Conservation (phyloP, 2,797 vertebrate genomes). For the Neosilurus hyrtlii region DNA sequence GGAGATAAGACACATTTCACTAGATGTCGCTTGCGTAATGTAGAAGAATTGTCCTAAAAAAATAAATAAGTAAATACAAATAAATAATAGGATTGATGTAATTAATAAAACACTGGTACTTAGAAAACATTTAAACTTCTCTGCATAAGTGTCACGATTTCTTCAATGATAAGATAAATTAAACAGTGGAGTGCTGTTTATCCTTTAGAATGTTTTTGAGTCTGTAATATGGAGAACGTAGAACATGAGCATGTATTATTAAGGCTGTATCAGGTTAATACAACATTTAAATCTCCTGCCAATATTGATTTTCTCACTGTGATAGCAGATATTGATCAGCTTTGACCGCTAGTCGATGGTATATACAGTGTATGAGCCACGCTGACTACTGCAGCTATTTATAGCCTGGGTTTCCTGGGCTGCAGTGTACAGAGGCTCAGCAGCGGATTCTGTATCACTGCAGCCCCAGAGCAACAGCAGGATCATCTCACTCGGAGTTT, state of each 20-base stretch:
- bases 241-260: neutral
- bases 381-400: constrained; percentile 50
- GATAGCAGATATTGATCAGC: constrained; percentile 40
- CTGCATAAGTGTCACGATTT: neutral
- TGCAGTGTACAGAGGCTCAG: constrained; percentile 32
- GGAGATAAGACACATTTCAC: neutral
- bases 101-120: neutral
- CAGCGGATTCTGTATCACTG: constrained; percentile 37
- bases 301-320: constrained; percentile 23
- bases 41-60: neutral
- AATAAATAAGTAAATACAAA: too few species aligned
- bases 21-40: neutral
- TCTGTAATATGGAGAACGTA: neutral
- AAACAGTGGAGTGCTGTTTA: neutral
- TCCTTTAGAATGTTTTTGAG: too few species aligned
- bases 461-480: constrained; percentile 32
- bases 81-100: neutral
- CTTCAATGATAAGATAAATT: neutral
- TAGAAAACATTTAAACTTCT: neutral
- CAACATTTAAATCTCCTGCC: constrained; percentile 30
- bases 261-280: constrained; percentile 29
- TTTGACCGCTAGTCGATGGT: constrained; percentile 43
- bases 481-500: constrained; percentile 31
- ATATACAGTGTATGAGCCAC: constrained; percentile 21
- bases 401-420: constrained; percentile 46